Base-by-base conservation (phyloP, 2,113 vertebrate species). In the Ursus arctos region DNA sequence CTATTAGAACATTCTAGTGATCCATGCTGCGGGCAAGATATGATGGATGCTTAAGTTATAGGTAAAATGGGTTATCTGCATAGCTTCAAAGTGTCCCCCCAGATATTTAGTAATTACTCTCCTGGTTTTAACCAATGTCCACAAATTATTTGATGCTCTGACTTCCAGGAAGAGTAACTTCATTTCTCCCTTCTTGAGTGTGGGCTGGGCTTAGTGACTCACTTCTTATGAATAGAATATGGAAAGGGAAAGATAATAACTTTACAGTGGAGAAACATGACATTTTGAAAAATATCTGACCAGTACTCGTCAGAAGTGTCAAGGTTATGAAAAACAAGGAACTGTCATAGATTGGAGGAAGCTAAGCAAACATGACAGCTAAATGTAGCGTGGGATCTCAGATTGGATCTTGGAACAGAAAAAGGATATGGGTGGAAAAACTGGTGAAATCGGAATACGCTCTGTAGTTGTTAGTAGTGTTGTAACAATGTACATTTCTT, bases 311-410 rank as follows among this genome's bases (percentile, higher is more conserved):
- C 77, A 88, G 55, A 91, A 93, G 55, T 59, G 47, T 93, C 28
- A 88, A 91, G 18, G 28, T 91, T 81, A 83, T 77, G 13, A 95
- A 94, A 92, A 93, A n/a, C 26, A 96, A 79, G n/a, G 43, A 92
- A 65, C 33, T 77, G 13, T 80, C 36, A 6, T 4, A n/a, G 28
- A 93, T 53, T 88, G 57, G 59, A 89, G n/a, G 47, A 94, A 77
- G 59, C 49, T 61, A 96, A 93, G 33, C 65, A 94, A 18, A 95
- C 33, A 43, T 55, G 89, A 93, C n/a, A 83, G 33, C 36, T 40
- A 95, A 80, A 77, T 77, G 15, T n/a, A 77, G 21, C n/a, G 12
- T 81, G 57, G 7, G 36, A 88, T 79, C n/a, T 33, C 88, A 16
- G 21, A 88, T 80, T 83, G 61, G 8, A 49, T 81, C 61, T 74